phyloP scores from a whole-genome alignment of 2,888 invertebrate genomes.

The Octonoba sinensis region DNA sequence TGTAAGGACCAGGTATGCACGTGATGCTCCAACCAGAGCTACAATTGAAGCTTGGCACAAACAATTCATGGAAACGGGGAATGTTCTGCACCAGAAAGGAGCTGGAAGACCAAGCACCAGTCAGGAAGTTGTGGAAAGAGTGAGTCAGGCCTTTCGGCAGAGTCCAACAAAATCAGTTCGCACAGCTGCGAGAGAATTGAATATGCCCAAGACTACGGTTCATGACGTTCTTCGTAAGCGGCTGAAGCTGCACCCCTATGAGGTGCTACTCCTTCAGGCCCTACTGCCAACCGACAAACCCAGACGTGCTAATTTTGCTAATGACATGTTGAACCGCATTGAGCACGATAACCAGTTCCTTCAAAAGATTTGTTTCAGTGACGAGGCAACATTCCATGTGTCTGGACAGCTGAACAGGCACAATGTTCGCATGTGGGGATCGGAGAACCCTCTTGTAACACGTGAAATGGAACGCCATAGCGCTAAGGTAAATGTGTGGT shows the following conservation, averaged over 20 bases:
- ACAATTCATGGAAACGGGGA: not conserved
- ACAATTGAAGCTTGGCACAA: not conserved
- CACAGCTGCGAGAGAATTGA: not conserved
- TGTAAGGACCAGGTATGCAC: not conserved
- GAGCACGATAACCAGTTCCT: not conserved
- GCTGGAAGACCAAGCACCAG: not conserved
- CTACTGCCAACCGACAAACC: not conserved
- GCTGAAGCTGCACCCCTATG: not conserved
- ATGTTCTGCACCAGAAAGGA: not conserved
- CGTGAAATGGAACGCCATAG: not conserved
- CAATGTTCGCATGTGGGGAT: constrained; percentile 39
- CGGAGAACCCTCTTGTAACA: constrained; percentile 2
- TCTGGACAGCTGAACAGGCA: constrained; percentile 42
- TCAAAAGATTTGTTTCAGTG: constrained; percentile 28
- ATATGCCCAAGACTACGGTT: not conserved
- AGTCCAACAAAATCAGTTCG: not conserved
- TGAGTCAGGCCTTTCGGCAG: not conserved
- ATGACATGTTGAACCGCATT: not conserved
- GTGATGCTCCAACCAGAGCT: not conserved
- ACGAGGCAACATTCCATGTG: constrained; percentile 52
- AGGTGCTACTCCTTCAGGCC: not conserved
- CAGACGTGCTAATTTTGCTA: constrained; percentile 5
- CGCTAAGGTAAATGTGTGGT: constrained; percentile 11
- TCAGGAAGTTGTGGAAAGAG: not conserved
- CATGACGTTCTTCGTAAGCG: not conserved